Base-by-base conservation (phyloP, 2,888 invertebrate species). In the Diadegma fenestrale region DNA sequence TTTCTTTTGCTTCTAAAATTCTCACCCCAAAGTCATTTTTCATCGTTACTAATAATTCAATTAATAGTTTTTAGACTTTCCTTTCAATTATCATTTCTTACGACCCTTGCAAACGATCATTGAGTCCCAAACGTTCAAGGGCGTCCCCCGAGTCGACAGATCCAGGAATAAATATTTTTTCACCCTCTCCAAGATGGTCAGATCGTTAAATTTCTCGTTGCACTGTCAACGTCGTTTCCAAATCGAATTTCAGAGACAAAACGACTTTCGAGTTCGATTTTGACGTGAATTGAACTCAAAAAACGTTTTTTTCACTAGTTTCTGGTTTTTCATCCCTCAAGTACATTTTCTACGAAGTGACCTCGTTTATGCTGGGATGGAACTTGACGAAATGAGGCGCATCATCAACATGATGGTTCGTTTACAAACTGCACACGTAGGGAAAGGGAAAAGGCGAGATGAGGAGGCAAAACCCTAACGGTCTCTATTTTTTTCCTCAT, bases 401-500 rank as follows among this genome's bases (percentile, higher is more conserved):
- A 68, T 33, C 43, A 58, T 43, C 61, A 48, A 37, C 71, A 43
- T 43, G n/a, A 61, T 73, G 43, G 19, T 17, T 41, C 17, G 26
- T n/a, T 61, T 30, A 26, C 22, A 58, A 26, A 26, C 73, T 61
- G 26, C 14, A 26, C 14, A 26, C 1, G 58, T 19, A 37, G 8
- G 37, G 4, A 76, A 33, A 6, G 37, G n/a, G 43, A 43, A 26
- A 30, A 26, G 14, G 51, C 10, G 64, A 64, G 51, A 48, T 6
- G 75, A 30, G 2, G 37, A 19, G 6, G 6, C 8, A 19, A 30
- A n/a, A 41, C 10, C 26, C 12, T 22, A 48, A 63, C n/a, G 61
- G 45, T 61, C 73, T 83, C 48, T 69, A 79, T 79, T 83, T 83
- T 83, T 83, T 83, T 37, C 19, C 78, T 79, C 82, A 79, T 79